A percentile compares a stretch with the other conserved stretches of the same genome.
Conservation (phyloP, 2,888 invertebrate genomes). For the Leuctra nigra region DNA sequence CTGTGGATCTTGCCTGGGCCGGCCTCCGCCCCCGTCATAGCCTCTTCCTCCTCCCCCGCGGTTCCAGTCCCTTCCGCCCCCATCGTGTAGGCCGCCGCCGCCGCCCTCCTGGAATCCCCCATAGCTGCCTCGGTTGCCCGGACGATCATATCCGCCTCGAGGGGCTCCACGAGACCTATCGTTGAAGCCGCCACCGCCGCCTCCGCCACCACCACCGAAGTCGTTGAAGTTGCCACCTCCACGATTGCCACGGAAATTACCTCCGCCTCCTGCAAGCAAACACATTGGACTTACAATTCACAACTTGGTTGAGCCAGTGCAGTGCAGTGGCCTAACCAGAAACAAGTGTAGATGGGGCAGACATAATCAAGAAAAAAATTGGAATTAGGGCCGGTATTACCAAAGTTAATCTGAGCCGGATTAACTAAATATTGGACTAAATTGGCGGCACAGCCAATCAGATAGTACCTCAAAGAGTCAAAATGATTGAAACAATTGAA, state of each 20-base stretch:
- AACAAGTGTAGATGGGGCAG: too few relatives aligned
- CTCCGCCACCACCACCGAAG: slow-evolving; percentile 48
- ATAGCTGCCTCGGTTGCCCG: slow-evolving; percentile 32
- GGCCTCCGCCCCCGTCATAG: slow-evolving; percentile 35
- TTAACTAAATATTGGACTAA: too few relatives aligned
- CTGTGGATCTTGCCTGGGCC: slow-evolving; percentile 30
- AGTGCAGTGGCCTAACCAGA: too few relatives aligned
- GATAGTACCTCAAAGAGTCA: too few relatives aligned
- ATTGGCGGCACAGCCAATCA: too few relatives aligned
- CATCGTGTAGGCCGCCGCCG: slow-evolving; percentile 30
- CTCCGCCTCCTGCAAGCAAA: slow-evolving; percentile 23
- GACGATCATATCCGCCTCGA: slow-evolving; percentile 25
- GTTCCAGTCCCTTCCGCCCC: slow-evolving; percentile 39
- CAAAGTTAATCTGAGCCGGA: too few relatives aligned
- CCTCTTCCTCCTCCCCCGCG: slow-evolving; percentile 30
- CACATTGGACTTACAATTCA: too few relatives aligned
- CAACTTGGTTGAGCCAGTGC: too few relatives aligned
- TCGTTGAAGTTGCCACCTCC: slow-evolving; percentile 32
- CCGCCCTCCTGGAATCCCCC: slow-evolving; percentile 33
- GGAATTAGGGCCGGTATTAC: too few relatives aligned
- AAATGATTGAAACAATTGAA: too few relatives aligned
- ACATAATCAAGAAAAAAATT: too few relatives aligned
- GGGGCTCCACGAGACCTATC: slow-evolving; percentile 26
- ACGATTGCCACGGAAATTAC: slow-evolving; percentile 38
- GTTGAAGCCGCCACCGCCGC: slow-evolving; percentile 36